A percentile compares a stretch with the other conserved stretches of the same genome.
These are phyloP conservation scores for Tretioscincus oriximinensis DNA, from an alignment of 2,113 vertebrate genomes.

Conservation along the genomic window DNA sequence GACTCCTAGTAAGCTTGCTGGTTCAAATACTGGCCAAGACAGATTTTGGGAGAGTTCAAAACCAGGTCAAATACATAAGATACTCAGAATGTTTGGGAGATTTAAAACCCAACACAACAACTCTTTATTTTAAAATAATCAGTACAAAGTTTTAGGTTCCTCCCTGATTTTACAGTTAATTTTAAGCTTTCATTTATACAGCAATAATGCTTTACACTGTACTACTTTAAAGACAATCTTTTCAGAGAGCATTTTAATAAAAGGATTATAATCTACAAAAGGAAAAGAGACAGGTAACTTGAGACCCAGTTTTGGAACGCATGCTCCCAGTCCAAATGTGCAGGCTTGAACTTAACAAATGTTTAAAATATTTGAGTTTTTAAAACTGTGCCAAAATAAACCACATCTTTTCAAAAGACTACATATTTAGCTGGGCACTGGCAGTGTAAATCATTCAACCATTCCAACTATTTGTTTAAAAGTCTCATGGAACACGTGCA, in stretches of 20 bases:
- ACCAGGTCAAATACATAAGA: neutral
- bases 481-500: conserved; percentile 75
- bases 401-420: conserved; percentile 80
- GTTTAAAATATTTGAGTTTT: conserved; percentile 84
- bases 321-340: conserved; percentile 78
- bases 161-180: conserved; percentile 36
- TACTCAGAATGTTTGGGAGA: neutral
- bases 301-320: conserved; percentile 74
- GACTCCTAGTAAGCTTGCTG: too few species aligned
- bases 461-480: conserved; percentile 83
- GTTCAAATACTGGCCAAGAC: too few species aligned
- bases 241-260: conserved; percentile 66
- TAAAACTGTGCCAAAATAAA: conserved; percentile 82
- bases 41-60: neutral
- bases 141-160: conserved; percentile 24
- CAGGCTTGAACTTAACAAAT: conserved; percentile 84
- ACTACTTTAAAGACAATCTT: conserved; percentile 28
- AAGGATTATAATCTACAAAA: conserved; percentile 72
- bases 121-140: conserved; percentile 12
- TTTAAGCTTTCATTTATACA: conserved; percentile 47
- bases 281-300: conserved; percentile 67
- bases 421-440: conserved; percentile 79
- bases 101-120: neutral
- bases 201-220: conserved; percentile 41
- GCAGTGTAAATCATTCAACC: conserved; percentile 82